Base-by-base conservation (phyloP, 2,888 invertebrate genomes). In the Pinctada fucata region DNA sequence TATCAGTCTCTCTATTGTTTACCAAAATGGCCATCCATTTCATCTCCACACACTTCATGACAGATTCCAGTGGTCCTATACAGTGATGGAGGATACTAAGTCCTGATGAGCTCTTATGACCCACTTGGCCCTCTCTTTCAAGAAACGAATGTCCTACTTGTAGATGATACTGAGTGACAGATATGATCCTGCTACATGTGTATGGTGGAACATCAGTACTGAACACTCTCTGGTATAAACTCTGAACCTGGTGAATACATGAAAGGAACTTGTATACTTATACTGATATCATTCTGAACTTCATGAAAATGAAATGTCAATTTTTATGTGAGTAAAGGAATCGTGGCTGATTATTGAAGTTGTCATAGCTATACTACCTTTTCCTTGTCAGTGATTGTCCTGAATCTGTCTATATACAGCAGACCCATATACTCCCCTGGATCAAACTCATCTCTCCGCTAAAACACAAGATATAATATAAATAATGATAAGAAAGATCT, bases 11-110 rank as follows among this genome's bases (percentile, higher is more conserved):
- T 31, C 31, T 1, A 31, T 31, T 52, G 71, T 89, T 82, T 74
- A 97, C 97, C 91, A 98, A 92, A 88, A 99, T 96, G 0, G 97
- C 94, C 92, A 99, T 95, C 96, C 99, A 99, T 90, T 97, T 96
- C 95, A 97, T 96, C 87, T 96, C 95, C 4, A 98, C 95, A 92
- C 97, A 97, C 86, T 96, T 96, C 31, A 96, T 95, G 76, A 99
- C 92, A 76, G 96, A 95, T 91, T 97, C 96, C 52, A 99, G 91
- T 3, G 94, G 93, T 4, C 94, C 93, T 75, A 92, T 82, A 80
- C 92, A 91, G 52, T 91, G 90, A 68, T 93, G 92, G 10, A 93
- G 84, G 47, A 93, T 80, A 70, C 87, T 84, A 66, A 88, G 75
- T 4, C 81, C 45, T n/a, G 49, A 49, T 6, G 58, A 58, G 58